Evolutionary conservation across 2,888 invertebrate genomes (phyloP), one percentile per base, ranked within the genome.

Genomic region (Psococerastis gibbosa): DNA sequence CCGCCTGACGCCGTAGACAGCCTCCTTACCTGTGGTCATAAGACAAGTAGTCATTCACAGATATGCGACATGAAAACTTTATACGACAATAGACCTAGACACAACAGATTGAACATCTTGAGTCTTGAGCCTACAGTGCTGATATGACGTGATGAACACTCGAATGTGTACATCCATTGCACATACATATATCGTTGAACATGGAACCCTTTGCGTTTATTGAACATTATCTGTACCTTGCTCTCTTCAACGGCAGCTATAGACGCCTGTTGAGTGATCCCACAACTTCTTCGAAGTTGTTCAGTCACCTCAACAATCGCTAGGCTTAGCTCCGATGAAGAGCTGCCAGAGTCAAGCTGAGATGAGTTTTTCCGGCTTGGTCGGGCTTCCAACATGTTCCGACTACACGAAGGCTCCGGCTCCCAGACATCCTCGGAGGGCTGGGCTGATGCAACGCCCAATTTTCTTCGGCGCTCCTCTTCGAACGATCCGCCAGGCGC

Each of bases 321-420:
- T 35, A 68, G 64, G 57, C 77, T 77, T 48, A 78, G 70, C 57
- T 83, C 82, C 16, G 80, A 79, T 9, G 78, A 77, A n/a, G 78
- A 78, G 55, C 75, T 74, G 54, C 73, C 76, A 13, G 77, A 78
- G 59, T 78, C 78, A 35, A 78, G 61, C 52, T 69, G 69, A 11
- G 69, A 64, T 3, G 78, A 77, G 59, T 78, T 77, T 56, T 77
- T 78, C 20, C 77, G 66, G 15, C 71, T 63, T n/a, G 57, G 49
- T 16, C 55, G 48, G 13, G 49, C 49, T 32, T 52, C 54, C 9
- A 48, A 48, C 18, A 50, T 42, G 50, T 48, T 50, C 52, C 47
- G 35, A 55, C 56, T 47, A 49, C 51, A 52, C 56, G 57, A 51
- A 57, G n/a, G 23, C 15, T 38, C 38, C 13, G 17, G n/a, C 22